Conservation (phyloP, 2,113 vertebrate genomes). For the Arvicanthis niloticus region DNA sequence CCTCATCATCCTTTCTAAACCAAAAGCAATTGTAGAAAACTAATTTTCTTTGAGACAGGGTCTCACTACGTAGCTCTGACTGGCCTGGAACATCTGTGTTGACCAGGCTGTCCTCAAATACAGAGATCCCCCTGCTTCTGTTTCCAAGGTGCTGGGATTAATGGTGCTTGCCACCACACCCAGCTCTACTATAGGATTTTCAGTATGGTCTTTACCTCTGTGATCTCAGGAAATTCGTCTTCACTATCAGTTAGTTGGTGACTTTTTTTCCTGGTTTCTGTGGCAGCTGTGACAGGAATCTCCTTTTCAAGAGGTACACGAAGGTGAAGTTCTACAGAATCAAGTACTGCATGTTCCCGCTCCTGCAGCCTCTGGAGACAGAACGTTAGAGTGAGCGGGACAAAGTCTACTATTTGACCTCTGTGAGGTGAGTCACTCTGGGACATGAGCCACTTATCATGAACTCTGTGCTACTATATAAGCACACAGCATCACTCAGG, state of each 20-base stretch:
- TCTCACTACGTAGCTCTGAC: background rate
- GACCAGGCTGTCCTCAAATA: background rate
- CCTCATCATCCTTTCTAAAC: conserved; percentile 53
- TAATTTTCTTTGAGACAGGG: background rate
- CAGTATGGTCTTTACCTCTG: conserved; percentile 87
- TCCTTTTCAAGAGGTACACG: conserved; percentile 97
- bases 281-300: conserved; percentile 90
- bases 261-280: conserved; percentile 84
- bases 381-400: conserved; percentile 53
- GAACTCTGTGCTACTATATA: background rate
- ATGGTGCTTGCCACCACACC: background rate
- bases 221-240: conserved; percentile 95
- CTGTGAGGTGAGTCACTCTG: background rate
- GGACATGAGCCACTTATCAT: background rate
- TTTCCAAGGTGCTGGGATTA: no score
- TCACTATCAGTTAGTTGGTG: conserved; percentile 81
- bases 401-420: conserved; percentile 40
- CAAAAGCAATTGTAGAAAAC: conserved; percentile 34
- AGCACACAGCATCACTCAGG: background rate
- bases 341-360: conserved; percentile 85
- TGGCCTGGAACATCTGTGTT: background rate
- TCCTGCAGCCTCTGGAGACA: conserved; percentile 91
- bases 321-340: conserved; percentile 91
- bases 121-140: background rate
- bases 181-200: background rate